Evolutionary conservation across 2,888 invertebrate genomes (phyloP), one percentile per base, ranked within the genome.

Genomic region (Lordiphosa fenestrarum): DNA sequence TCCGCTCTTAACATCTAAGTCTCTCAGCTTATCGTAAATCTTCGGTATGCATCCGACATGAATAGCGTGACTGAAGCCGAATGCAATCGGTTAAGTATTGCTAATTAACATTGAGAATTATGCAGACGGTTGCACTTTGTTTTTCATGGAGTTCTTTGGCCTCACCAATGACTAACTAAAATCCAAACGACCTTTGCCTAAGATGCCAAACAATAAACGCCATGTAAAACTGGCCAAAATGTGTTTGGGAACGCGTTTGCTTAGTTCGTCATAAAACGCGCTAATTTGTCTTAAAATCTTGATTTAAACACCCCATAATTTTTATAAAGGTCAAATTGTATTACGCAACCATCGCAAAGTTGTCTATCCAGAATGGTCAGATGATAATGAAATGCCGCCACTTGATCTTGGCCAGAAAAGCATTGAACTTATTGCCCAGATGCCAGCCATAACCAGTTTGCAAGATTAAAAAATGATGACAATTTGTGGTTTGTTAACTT

Each of bases 291-390:
- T 48, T 40, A 12, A 39, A 10, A 13, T 41, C 40, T 9, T n/a
- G 39, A 23, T 44, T 39, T 19, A 50, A 10, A n/a, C 44, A 44
- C 15, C n/a, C n/a, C 33, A 42, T 42, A 30, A 15, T 37, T 46
- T 53, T 61, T 36, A 39, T 36, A 67, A 76, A 77, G 64, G 66
- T 69, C 66, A 73, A 38, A 21, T 1, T 21, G 19, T 38, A 66
- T 82, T 78, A 70, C 83, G 75, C 65, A 71, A 72, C 50, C 41
- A 10, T 9, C 9, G 44, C 39, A 66, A 77, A 76, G 69, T 71
- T 50, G 76, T 73, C 62, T 61, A 30, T 64, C 62, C 59, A 64
- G 76, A 61, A 66, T 35, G 50, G 73, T 49, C 53, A 25, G 38
- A 54, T 53, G 77, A 63, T 80, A 80, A 63, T 65, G 56, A 63